phyloP scores from a whole-genome alignment of 2,888 invertebrate species.

The Dasypogon diadema region DNA sequence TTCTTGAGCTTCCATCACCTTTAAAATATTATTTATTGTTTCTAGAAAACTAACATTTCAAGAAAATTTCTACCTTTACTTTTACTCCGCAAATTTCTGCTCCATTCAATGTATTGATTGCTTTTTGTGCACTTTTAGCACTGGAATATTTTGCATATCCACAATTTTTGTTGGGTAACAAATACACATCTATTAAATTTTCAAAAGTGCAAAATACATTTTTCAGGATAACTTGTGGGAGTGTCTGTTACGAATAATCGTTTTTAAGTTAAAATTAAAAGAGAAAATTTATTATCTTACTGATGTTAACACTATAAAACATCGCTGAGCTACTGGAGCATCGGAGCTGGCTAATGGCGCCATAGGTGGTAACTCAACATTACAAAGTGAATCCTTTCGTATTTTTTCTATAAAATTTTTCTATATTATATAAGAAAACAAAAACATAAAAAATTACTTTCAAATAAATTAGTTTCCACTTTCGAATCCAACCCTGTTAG shows the following conservation, averaged over 20 bases:
- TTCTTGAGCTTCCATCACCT: constrained; percentile 91
- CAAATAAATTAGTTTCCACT: constrained; percentile 65
- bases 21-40: constrained; percentile 61
- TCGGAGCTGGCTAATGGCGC: constrained; percentile 76
- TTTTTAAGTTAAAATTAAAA: neutral
- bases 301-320: constrained; percentile 73
- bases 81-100: constrained; percentile 89
- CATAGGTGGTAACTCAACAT: constrained; percentile 80
- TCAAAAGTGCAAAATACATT: constrained; percentile 94
- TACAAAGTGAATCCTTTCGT: constrained; percentile 71
- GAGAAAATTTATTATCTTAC: constrained; percentile 61
- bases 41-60: neutral
- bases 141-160: constrained; percentile 91
- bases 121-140: constrained; percentile 75
- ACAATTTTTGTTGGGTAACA: constrained; percentile 89
- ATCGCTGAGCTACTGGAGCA: constrained; percentile 75
- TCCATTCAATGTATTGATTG: constrained; percentile 77
- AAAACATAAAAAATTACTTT: constrained; percentile 60
- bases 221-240: constrained; percentile 84
- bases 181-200: constrained; percentile 88
- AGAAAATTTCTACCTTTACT: constrained; percentile 69
- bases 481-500: constrained; percentile 65
- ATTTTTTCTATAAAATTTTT: constrained; percentile 60
- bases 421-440: neutral
- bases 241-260: constrained; percentile 68